These are phyloP conservation scores for Silvanus unidentatus DNA, from an alignment of 2,888 invertebrate species.

Conservation along the genomic window DNA sequence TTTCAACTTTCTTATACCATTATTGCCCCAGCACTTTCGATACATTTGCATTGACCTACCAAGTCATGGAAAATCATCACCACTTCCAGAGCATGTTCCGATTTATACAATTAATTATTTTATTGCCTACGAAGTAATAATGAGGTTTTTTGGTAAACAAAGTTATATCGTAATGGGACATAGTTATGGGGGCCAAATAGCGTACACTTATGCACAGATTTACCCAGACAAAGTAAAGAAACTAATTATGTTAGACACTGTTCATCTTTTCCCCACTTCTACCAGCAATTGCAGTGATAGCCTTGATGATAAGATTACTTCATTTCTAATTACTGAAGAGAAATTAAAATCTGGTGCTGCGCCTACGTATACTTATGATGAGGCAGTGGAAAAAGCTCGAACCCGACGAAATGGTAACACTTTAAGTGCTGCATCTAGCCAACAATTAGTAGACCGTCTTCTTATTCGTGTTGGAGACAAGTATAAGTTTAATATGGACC, in stretches of 20 bases:
- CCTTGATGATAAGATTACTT: slow-evolving; percentile 40
- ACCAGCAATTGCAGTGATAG: slow-evolving; percentile 26
- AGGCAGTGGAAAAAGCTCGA: slow-evolving; percentile 48
- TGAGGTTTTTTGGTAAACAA: slow-evolving; percentile 33
- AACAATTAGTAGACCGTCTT: slow-evolving; percentile 48
- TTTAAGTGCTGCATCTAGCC: slow-evolving; percentile 47
- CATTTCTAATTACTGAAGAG: slow-evolving; percentile 35
- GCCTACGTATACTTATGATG: slow-evolving; percentile 45
- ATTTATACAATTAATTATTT: slow-evolving; percentile 46
- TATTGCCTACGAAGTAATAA: slow-evolving; percentile 33
- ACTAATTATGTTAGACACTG: slow-evolving; percentile 46
- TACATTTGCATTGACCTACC: slow-evolving; percentile 54
- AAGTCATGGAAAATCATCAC: slow-evolving; percentile 56
- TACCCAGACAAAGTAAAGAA: slow-evolving; percentile 45
- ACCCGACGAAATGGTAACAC: slow-evolving; percentile 38
- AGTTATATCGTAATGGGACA: slow-evolving; percentile 40
- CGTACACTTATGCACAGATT: slow-evolving; percentile 38
- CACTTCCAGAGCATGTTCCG: slow-evolving; percentile 43
- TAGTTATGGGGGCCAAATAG: slow-evolving; percentile 50
- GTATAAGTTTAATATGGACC: slow-evolving; percentile 54
- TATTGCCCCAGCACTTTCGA: slow-evolving; percentile 47
- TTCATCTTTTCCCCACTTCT: slow-evolving; percentile 31
- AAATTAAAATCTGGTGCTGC: slow-evolving; percentile 24
- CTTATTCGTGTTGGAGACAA: slow-evolving; percentile 40
- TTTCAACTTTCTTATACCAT: slow-evolving; percentile 53